phyloP scores from a whole-genome alignment of 2,113 vertebrate genomes.

The Tupaia chinensis region DNA sequence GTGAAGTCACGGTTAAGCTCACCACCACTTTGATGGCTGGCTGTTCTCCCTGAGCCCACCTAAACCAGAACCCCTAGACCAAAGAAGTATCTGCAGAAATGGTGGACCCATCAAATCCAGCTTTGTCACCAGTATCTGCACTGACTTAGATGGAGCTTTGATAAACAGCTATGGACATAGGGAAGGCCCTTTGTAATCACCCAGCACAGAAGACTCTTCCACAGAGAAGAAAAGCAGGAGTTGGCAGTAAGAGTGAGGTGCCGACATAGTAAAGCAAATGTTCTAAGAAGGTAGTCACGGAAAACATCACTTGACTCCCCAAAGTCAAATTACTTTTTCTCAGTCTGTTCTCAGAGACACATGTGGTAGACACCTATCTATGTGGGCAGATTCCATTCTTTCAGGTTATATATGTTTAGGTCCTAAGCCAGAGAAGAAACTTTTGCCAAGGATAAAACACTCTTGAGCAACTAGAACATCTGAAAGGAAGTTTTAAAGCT shows the following conservation, averaged over 20 bases:
- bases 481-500: conserved; percentile 24
- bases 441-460: not conserved
- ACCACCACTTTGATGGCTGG: not conserved
- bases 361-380: not conserved
- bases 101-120: not conserved
- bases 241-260: not conserved
- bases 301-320: conserved; percentile 42
- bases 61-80: not conserved
- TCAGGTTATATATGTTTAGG: not conserved
- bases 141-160: not conserved
- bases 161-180: not conserved
- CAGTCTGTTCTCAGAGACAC: not conserved
- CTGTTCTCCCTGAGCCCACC: not conserved
- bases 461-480: conserved; percentile 6
- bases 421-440: not conserved
- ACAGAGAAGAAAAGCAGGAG: not conserved
- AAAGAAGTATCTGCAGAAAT: not conserved
- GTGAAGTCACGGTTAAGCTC: not conserved
- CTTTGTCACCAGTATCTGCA: not conserved
- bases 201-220: not conserved
- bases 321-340: not conserved
- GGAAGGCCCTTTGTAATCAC: conserved; percentile 12
- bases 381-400: not conserved
- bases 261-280: not conserved
- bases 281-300: conserved; percentile 31